Evolutionary conservation across 2,888 invertebrate species (phyloP).

Genomic region (Microplitis deprimator): DNA sequence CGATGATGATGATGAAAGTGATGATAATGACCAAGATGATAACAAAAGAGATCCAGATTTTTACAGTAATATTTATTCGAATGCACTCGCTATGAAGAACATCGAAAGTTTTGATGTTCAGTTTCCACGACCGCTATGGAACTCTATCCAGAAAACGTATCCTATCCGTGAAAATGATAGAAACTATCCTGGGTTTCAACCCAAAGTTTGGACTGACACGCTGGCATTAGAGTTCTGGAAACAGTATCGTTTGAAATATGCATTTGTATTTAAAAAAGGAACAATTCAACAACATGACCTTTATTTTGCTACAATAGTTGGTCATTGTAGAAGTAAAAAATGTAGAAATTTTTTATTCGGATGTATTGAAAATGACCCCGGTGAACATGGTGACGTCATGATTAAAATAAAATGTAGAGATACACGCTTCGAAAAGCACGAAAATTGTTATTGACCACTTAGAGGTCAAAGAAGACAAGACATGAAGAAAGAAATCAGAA

Average conservation of each 20-base stretch:
- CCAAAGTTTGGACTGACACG: neutral
- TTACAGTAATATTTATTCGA: neutral
- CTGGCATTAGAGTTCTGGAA: constrained; percentile 4
- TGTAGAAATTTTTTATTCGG: constrained; percentile 7
- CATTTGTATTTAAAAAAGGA: neutral
- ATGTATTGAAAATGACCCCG: neutral
- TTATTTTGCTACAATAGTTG: neutral
- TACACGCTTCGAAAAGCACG: neutral
- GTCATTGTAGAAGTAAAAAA: neutral
- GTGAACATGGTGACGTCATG: neutral
- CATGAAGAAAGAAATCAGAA: neutral
- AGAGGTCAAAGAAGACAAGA: neutral
- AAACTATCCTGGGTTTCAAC: neutral
- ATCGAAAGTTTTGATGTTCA: neutral
- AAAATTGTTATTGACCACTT: neutral
- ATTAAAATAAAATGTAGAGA: neutral
- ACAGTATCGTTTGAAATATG: neutral
- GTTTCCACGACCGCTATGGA: neutral
- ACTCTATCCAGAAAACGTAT: neutral
- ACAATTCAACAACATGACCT: neutral
- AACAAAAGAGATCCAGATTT: neutral
- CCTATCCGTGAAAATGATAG: neutral
- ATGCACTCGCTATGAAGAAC: neutral
- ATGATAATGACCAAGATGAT: neutral
- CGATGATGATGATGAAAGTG: neutral